Base-by-base conservation (phyloP, 2,113 vertebrate species). In the Tetrax tetrax region DNA sequence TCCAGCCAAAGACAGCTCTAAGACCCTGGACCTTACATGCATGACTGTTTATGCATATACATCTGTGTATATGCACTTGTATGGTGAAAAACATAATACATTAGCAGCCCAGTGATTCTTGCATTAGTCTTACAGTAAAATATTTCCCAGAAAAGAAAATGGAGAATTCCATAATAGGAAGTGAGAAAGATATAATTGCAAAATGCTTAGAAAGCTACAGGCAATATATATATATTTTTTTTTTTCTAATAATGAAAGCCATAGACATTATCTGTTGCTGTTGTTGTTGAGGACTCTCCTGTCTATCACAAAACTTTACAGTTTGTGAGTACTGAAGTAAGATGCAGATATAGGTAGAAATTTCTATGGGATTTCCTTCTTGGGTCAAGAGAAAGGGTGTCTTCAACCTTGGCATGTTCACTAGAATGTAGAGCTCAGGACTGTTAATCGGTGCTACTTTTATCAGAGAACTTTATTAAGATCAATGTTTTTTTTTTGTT, bases 391-490 rank as follows among this genome's bases (percentile, higher is more conserved):
- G 38, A 77, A 48, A 38, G 27, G 17, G 0, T 69, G 12, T 60
- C 54, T 79, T 75, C 66, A 94, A 23, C 80, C 70, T 97, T 79
- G 88, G 87, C 91, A 93, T 87, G 53, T 93, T 92, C 64, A 75
- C 79, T 68, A 70, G 87, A 97, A 79, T 64, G 54, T 74, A 95
- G 91, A 79, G 91, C 97, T 97, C 70, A 80, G 93, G 88, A 81
- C 95, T 96, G 96, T 97, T 98, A 98, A 98, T 99, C 98, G 98
- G 97, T 96, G 97, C 96, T 98, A 78, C 91, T 96, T 98, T 98
- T 98, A 97, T 98, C 98, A 98, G 98, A 98, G 97, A 97, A 98
- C 98, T 99, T 99, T 98, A 99, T 99, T 98, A 98, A 98, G 97
- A 98, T 96, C 97, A 98, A 97, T 97, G 97, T 92, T 97, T 98